These are phyloP conservation scores for Lepidothrix coronata DNA, from an alignment of 2,113 vertebrate genomes.

Conservation along the genomic window DNA sequence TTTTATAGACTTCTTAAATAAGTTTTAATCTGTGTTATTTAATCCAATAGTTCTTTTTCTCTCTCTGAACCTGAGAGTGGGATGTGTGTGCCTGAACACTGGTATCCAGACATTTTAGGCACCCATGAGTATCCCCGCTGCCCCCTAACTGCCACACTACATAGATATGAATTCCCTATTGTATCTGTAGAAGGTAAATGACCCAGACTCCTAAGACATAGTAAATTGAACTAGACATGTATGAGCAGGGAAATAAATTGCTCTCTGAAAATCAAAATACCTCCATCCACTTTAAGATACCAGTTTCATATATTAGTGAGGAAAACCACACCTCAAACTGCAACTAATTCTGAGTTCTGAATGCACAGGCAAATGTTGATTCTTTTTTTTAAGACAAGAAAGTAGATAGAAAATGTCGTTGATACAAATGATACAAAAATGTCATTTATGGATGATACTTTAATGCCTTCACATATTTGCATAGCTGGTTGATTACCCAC, in stretches of 20 bases:
- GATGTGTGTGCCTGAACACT: neutral
- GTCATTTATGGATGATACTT: neutral
- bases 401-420: neutral
- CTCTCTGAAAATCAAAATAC: neutral
- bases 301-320: neutral
- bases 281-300: neutral
- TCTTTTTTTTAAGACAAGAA: neutral
- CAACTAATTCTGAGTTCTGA: neutral
- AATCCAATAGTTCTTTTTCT: neutral
- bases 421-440: neutral
- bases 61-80: neutral
- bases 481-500: neutral
- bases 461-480: neutral
- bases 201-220: neutral
- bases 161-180: neutral
- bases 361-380: neutral
- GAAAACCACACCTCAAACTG: neutral
- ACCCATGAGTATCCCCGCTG: neutral
- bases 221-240: neutral
- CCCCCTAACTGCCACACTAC: neutral
- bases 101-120: neutral
- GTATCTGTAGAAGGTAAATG: neutral
- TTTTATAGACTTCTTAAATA: neutral
- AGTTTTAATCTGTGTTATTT: neutral
- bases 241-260: neutral